Evolutionary conservation across 2,113 vertebrate genomes (phyloP), one percentile per base, ranked within the genome.

Genomic region (Stigmatopora argus): DNA sequence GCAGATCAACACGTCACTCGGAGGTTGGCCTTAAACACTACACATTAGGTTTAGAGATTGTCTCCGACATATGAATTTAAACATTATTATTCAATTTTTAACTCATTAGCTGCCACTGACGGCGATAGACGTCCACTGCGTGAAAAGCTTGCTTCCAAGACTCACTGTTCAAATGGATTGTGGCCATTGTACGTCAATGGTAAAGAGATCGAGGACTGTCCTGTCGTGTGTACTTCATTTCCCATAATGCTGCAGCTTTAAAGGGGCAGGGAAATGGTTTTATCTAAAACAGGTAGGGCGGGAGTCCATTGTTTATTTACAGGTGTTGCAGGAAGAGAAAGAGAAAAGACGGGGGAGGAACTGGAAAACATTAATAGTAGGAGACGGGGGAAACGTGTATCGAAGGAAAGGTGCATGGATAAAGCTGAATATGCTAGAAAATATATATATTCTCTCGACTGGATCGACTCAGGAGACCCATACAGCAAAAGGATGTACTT

Each of bases 151-250:
- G 38, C 6, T 10, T 41, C 38, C 38, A 7, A 41, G 38, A 8
- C 38, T 8, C n/a, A n/a, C n/a, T n/a, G n/a, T n/a, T n/a, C 6
- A 41, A 41, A 8, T 41, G 38, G 38, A 41, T 41, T 41, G 38
- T 31, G 26, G 26, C 26, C 1, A 31, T 31, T 31, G 26, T 31
- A 31, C 26, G 26, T 31, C 3, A 31, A 31, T 31, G 26, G 26
- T 31, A 31, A 31, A 31, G 26, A 31, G 26, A 31, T 1, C 3
- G 1, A 31, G 26, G 2, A 31, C n/a, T n/a, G n/a, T n/a, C n/a
- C n/a, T n/a, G n/a, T n/a, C n/a, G n/a, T n/a, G 2, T 23, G 8
- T 18, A 69, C 46, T 91, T 66, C 90, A 91, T 75, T 87, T 92
- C 92, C 92, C 94, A 90, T 52, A 75, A 72, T 81, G 23, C 85